phyloP scores from a whole-genome alignment of 2,888 invertebrate species.

The Andrena dorsata region DNA sequence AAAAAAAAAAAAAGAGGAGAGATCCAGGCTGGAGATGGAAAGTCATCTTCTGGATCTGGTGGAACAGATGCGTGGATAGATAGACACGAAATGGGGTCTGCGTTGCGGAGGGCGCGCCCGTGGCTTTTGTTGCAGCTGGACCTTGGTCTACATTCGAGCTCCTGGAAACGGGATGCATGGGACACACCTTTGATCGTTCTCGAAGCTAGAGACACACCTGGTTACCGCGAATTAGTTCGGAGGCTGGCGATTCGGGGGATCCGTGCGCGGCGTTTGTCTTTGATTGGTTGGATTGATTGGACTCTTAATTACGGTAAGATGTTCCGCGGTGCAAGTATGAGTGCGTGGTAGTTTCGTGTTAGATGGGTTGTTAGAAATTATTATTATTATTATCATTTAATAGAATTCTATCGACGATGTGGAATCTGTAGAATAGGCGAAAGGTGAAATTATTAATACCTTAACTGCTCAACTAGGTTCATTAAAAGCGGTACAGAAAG shows the following conservation, averaged over 20 bases:
- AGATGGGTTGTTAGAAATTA: too few relatives aligned
- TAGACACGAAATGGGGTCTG: conserved; percentile 44
- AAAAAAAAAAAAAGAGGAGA: conserved; percentile 1
- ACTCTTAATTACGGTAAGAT: not conserved
- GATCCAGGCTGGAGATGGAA: conserved; percentile 51
- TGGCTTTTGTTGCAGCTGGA: conserved; percentile 67
- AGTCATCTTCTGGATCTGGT: conserved; percentile 58
- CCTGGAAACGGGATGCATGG: conserved; percentile 52
- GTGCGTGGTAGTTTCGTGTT: too few relatives aligned
- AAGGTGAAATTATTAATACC: too few relatives aligned
- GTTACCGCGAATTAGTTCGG: conserved; percentile 40
- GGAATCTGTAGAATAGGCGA: too few relatives aligned
- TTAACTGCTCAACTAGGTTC: too few relatives aligned
- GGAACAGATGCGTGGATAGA: conserved; percentile 62
- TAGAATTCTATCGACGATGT: too few relatives aligned
- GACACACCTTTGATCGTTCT: conserved; percentile 66
- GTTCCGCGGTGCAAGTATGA: not conserved
- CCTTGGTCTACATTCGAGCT: conserved; percentile 65
- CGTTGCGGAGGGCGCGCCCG: conserved; percentile 18
- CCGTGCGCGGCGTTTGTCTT: not conserved
- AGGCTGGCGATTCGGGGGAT: conserved; percentile 3
- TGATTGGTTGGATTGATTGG: not conserved
- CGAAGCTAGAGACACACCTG: conserved; percentile 62
- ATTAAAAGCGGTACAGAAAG: too few relatives aligned
- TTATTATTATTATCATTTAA: too few relatives aligned